A percentile compares a stretch with the other conserved stretches of the same genome.
These are phyloP conservation scores for Bombus cullumanus DNA, from an alignment of 1,140 invertebrate genomes.

Conservation along the genomic window DNA sequence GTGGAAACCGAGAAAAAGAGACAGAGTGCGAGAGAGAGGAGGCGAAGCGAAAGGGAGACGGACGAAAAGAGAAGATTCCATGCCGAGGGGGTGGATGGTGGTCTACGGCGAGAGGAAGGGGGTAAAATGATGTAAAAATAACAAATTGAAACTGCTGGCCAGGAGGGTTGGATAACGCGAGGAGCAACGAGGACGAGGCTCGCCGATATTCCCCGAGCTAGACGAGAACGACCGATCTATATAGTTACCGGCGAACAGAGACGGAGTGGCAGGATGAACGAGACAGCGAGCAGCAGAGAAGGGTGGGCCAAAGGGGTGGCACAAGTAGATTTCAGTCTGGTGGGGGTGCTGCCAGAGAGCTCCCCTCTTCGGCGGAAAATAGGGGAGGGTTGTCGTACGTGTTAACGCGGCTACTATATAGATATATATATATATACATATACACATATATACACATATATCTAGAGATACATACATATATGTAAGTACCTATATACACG, in stretches of 20 bases:
- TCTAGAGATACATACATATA: neutral
- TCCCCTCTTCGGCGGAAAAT: conserved; percentile 22
- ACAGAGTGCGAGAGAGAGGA: conserved; percentile 49
- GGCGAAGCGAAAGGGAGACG: conserved; percentile 55
- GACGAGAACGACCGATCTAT: conserved; percentile 27
- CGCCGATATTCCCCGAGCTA: neutral
- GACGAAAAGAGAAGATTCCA: conserved; percentile 35
- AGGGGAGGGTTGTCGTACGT: conserved; percentile 51
- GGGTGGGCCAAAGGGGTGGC: conserved; percentile 56
- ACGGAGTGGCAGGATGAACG: conserved; percentile 13
- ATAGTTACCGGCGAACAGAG: conserved; percentile 30
- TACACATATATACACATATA: neutral
- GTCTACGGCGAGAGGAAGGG: conserved; percentile 57
- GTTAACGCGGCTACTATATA: conserved; percentile 42
- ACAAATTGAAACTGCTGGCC: conserved; percentile 79
- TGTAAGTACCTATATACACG: no score
- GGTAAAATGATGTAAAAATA: conserved; percentile 80
- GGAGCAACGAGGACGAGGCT: conserved; percentile 3
- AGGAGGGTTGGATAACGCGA: conserved; percentile 54
- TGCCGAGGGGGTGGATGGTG: conserved; percentile 48
- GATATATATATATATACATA: neutral
- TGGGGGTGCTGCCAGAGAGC: conserved; percentile 38
- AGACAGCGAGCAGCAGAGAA: conserved; percentile 36
- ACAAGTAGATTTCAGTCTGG: conserved; percentile 39
- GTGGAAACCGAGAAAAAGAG: conserved; percentile 52